These are phyloP conservation scores for Neomorphus geoffroyi DNA, from an alignment of 2,797 vertebrate genomes.

Conservation along the genomic window DNA sequence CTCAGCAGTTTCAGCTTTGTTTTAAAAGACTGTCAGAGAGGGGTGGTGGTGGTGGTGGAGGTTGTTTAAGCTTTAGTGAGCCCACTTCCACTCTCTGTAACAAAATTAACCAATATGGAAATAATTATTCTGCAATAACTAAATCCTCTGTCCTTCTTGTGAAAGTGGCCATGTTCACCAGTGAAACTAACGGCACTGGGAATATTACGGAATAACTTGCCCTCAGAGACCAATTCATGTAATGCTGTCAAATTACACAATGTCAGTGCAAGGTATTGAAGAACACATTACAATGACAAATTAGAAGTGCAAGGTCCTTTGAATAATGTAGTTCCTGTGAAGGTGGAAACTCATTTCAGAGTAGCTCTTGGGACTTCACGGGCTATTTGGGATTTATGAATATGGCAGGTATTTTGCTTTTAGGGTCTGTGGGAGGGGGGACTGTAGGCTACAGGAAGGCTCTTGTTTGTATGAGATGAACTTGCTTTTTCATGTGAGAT, in stretches of 20 bases:
- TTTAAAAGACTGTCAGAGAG: not conserved
- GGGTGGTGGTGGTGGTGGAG: not conserved
- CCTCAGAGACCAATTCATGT: conserved; percentile 46
- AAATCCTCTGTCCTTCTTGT: conserved; percentile 25
- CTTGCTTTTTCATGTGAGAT: not conserved
- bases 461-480: not conserved
- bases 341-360: conserved; percentile 35
- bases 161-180: conserved; percentile 1
- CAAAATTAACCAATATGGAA: conserved; percentile 64
- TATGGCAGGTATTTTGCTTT: conserved; percentile 13
- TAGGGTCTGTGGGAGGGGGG: not conserved
- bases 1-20: conserved; percentile 3
- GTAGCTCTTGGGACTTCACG: conserved; percentile 16
- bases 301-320: conserved; percentile 47
- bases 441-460: not conserved
- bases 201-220: conserved; percentile 39
- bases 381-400: conserved; percentile 38
- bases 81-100: not conserved
- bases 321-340: conserved; percentile 49
- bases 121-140: conserved; percentile 58
- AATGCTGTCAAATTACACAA: conserved; percentile 59
- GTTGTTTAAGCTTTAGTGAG: not conserved
- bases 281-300: conserved; percentile 59
- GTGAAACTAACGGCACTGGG: conserved; percentile 10
- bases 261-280: conserved; percentile 56